Evolutionary conservation across 2,113 vertebrate genomes (phyloP).

Genomic region (Plecotus auritus): DNA sequence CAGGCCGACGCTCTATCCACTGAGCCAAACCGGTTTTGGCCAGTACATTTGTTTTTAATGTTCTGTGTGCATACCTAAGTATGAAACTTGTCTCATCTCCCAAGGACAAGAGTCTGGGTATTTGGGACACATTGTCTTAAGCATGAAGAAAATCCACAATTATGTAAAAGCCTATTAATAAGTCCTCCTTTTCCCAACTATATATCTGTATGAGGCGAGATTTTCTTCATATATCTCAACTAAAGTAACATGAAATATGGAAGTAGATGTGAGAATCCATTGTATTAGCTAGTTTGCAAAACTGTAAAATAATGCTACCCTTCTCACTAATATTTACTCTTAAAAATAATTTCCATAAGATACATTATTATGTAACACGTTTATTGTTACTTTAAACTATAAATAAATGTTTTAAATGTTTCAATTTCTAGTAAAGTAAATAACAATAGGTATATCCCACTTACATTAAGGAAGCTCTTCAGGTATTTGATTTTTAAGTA

Average conservation of each 20-base stretch:
- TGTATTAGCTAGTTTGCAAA: slow-evolving; percentile 10
- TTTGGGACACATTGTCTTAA: background rate
- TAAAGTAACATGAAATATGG: background rate
- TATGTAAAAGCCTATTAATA: background rate
- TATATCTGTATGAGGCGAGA: background rate
- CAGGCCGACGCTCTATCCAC: no score
- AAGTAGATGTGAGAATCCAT: background rate
- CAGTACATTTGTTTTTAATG: background rate
- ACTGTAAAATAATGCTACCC: background rate
- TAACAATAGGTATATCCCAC: background rate
- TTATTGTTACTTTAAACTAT: background rate
- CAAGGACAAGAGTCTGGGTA: background rate
- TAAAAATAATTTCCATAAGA: background rate
- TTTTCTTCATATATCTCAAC: background rate
- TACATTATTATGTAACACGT: background rate
- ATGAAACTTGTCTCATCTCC: background rate
- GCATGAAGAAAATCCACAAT: background rate
- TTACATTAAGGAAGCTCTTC: background rate
- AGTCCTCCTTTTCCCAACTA: background rate
- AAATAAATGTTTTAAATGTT: background rate
- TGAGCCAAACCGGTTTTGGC: no score
- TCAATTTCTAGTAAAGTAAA: slow-evolving; percentile 6
- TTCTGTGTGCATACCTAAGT: background rate
- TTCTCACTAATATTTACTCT: background rate
- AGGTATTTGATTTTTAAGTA: background rate